phyloP scores from a whole-genome alignment of 2,888 invertebrate genomes.

The Drosophila mercatorum region DNA sequence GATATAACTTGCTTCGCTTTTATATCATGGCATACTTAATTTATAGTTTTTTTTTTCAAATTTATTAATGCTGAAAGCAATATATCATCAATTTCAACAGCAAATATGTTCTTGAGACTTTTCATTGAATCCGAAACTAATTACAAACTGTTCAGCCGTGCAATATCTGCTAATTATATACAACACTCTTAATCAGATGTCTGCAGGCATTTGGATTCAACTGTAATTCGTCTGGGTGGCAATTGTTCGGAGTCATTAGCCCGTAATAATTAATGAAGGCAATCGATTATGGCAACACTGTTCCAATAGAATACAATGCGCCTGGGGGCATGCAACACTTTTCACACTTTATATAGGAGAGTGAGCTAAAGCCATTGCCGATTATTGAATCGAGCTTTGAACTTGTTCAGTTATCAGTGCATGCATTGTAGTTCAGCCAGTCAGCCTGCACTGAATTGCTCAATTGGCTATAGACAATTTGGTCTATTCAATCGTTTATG shows the following conservation, averaged over 20 bases:
- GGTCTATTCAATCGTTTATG: neutral
- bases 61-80: too few relatives aligned
- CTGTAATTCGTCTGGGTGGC: conserved; percentile 18
- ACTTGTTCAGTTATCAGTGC: neutral
- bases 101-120: neutral
- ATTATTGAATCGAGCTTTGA: neutral
- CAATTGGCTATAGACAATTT: conserved; percentile 5
- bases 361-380: neutral
- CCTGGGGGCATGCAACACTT: conserved; percentile 34
- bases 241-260: conserved; percentile 35
- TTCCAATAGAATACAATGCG: conserved; percentile 24
- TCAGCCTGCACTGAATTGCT: neutral
- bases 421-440: neutral
- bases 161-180: conserved; percentile 9
- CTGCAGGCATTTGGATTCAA: conserved; percentile 9
- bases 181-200: conserved; percentile 7
- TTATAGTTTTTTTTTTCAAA: too few relatives aligned
- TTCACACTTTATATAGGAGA: neutral
- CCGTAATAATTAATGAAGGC: conserved; percentile 40
- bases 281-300: conserved; percentile 51
- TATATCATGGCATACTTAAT: too few relatives aligned
- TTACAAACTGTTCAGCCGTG: neutral
- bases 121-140: neutral
- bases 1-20: too few relatives aligned
- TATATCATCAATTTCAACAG: too few relatives aligned